phyloP scores from a whole-genome alignment of 2,797 vertebrate species.

The Sus cebifrons region DNA sequence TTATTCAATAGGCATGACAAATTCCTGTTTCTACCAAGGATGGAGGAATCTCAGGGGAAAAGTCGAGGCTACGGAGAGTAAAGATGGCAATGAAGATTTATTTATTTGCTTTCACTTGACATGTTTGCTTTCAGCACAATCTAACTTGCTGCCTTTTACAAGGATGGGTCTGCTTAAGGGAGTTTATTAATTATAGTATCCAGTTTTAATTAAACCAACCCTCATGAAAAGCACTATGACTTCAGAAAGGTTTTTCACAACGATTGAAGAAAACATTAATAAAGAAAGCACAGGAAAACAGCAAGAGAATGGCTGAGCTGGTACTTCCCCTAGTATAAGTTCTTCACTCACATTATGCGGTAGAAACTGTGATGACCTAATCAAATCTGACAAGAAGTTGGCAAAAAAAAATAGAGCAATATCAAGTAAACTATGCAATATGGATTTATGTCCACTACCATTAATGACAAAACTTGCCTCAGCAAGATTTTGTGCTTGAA shows the following conservation, averaged over 20 bases:
- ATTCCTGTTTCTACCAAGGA: not conserved
- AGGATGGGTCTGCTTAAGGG: not conserved
- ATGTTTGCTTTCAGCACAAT: not conserved
- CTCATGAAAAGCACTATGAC: not conserved
- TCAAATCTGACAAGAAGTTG: constrained; percentile 14
- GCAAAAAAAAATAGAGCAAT: not conserved
- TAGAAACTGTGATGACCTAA: not conserved
- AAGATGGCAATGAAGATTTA: rapidly evolving
- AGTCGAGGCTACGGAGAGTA: rapidly evolving
- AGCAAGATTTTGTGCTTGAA: constrained; percentile 49
- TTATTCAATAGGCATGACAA: not conserved
- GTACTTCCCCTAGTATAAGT: not conserved
- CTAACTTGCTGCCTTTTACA: not conserved
- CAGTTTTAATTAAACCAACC: not conserved
- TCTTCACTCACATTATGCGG: not conserved
- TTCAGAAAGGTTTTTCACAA: not conserved
- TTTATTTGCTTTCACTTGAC: too few species aligned
- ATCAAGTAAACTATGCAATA: constrained; percentile 33
- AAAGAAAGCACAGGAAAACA: not conserved
- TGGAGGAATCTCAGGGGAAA: not conserved
- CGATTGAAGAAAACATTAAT: not conserved
- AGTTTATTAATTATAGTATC: not conserved
- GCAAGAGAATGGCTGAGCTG: not conserved
- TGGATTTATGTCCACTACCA: constrained; percentile 43
- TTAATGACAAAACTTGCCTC: constrained; percentile 34